phyloP scores from a whole-genome alignment of 2,113 vertebrate genomes.

The Serilophus lunatus region DNA sequence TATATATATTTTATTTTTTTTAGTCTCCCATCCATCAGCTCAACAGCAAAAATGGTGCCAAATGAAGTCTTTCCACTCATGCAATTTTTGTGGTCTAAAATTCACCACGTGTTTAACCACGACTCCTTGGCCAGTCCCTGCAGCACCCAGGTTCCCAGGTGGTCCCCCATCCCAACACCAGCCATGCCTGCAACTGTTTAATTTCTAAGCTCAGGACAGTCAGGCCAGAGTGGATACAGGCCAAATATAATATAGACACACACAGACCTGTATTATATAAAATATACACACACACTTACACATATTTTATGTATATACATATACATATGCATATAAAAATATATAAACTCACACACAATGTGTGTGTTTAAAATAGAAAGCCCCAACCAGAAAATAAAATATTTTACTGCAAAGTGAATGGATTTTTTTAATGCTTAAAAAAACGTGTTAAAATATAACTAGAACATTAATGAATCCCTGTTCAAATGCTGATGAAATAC shows the following conservation, averaged over 20 bases:
- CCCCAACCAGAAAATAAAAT: constrained; percentile 44
- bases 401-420: constrained; percentile 44
- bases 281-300: not conserved
- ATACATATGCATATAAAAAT: constrained; percentile 26
- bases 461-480: constrained; percentile 4
- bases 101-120: constrained; percentile 36
- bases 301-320: constrained; percentile 6
- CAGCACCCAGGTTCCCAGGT: constrained; percentile 59
- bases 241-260: constrained; percentile 61
- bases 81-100: constrained; percentile 2
- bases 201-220: constrained; percentile 39
- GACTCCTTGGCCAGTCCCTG: not conserved
- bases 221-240: constrained; percentile 36
- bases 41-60: constrained; percentile 23
- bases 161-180: constrained; percentile 11
- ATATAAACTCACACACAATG: constrained; percentile 34
- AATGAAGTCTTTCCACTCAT: constrained; percentile 42
- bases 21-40: constrained; percentile 24
- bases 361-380: constrained; percentile 25
- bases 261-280: constrained; percentile 24
- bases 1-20: not conserved
- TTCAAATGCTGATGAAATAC: not conserved
- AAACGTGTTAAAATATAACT: not conserved
- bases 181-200: constrained; percentile 41
- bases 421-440: constrained; percentile 22